Conservation (phyloP, 2,888 invertebrate genomes). For the Formica aserva region DNA sequence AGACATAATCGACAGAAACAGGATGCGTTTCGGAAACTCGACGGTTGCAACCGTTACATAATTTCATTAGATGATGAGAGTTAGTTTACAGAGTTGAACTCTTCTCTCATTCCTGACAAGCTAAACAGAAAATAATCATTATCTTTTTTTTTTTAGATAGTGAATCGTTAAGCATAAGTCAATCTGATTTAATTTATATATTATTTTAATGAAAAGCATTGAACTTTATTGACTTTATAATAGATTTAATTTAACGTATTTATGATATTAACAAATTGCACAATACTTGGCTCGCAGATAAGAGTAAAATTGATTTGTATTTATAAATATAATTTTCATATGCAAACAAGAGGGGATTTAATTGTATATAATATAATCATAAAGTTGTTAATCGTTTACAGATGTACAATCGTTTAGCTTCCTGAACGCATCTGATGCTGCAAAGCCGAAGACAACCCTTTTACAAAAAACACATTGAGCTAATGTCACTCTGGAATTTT, state of each 20-base stretch:
- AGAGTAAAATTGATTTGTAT: not conserved
- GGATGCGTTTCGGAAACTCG: constrained; percentile 36
- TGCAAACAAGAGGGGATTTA: not conserved
- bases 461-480: constrained; percentile 20
- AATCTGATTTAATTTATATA: not conserved
- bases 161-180: not conserved
- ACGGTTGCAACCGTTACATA: constrained; percentile 3
- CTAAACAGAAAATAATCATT: not conserved
- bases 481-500: constrained; percentile 45
- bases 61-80: not conserved
- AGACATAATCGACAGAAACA: constrained; percentile 18
- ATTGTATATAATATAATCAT: constrained; percentile 2
- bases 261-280: not conserved
- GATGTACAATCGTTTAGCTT: constrained; percentile 27
- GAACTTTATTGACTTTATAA: constrained; percentile 9
- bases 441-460: constrained; percentile 62
- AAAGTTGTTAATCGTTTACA: not conserved
- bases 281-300: not conserved
- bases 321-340: not conserved
- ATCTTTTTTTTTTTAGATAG: not conserved
- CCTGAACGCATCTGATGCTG: constrained; percentile 47
- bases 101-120: not conserved
- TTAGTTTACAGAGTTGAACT: not conserved
- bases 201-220: not conserved
- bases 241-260: not conserved